Conservation (phyloP, 2,888 invertebrate species). For the Lamellibrachia columna region DNA sequence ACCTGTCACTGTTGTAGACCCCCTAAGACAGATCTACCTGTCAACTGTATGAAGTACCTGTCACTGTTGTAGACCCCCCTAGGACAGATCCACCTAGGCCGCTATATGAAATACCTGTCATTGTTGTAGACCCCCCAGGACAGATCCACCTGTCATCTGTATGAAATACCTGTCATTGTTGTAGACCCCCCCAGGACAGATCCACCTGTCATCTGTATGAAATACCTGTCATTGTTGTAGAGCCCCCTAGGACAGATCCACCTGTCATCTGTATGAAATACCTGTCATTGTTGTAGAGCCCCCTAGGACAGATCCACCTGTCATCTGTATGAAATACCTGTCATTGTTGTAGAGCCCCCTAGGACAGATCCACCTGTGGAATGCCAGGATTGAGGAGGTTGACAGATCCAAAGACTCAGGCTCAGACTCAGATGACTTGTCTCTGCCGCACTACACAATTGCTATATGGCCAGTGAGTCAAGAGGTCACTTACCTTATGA, state of each 20-base stretch:
- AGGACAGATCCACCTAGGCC: no score
- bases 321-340: background rate
- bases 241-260: no score
- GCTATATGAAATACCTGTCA: no score
- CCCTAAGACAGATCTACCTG: no score
- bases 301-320: background rate
- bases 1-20: no score
- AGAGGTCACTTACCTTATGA: constrained; percentile 92
- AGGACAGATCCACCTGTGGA: constrained; percentile 95
- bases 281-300: no score
- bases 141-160: no score
- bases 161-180: background rate
- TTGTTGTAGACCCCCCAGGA: no score
- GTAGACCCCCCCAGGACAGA: background rate
- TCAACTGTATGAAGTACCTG: no score
- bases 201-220: background rate
- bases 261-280: no score
- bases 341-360: constrained; percentile 54
- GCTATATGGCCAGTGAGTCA: constrained; percentile 93
- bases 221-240: no score
- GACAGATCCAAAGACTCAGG: constrained; percentile 71
- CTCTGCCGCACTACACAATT: constrained; percentile 75
- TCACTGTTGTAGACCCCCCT: no score
- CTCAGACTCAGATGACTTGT: constrained; percentile 88
- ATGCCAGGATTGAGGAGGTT: constrained; percentile 93